Conservation (phyloP, 2,113 vertebrate genomes). For the Girardinichthys multiradiatus region DNA sequence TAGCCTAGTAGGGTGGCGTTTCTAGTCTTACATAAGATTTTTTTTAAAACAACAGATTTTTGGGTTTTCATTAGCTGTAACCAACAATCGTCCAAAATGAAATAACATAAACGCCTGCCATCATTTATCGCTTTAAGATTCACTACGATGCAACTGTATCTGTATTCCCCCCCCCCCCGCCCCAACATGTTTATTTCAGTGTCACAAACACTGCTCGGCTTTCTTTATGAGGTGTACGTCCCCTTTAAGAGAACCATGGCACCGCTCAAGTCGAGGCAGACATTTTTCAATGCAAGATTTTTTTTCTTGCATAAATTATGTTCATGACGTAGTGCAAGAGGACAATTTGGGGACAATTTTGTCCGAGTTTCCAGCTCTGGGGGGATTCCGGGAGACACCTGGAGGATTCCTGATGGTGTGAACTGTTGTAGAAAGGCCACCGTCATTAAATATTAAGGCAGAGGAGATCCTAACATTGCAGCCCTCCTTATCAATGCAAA, state of each 20-base stretch:
- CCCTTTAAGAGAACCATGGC: constrained; percentile 83
- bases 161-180: background rate
- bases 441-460: constrained; percentile 82
- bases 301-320: constrained; percentile 97
- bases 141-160: no score
- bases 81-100: background rate
- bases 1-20: no score
- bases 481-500: constrained; percentile 87
- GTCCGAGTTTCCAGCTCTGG: constrained; percentile 70
- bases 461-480: constrained; percentile 71
- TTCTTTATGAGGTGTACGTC: constrained; percentile 20
- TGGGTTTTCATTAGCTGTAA: no score
- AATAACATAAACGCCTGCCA: background rate
- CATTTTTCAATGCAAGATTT: constrained; percentile 89
- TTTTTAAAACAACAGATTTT: no score
- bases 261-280: constrained; percentile 77
- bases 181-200: background rate
- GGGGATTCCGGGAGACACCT: constrained; percentile 51
- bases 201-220: background rate
- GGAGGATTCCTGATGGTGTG: constrained; percentile 50
- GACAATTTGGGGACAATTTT: constrained; percentile 86
- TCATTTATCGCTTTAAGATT: background rate
- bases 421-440: constrained; percentile 62
- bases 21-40: no score
- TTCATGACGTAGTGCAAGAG: constrained; percentile 97